Conservation (phyloP, 2,797 vertebrate species). For the Aplochiton taeniatus region DNA sequence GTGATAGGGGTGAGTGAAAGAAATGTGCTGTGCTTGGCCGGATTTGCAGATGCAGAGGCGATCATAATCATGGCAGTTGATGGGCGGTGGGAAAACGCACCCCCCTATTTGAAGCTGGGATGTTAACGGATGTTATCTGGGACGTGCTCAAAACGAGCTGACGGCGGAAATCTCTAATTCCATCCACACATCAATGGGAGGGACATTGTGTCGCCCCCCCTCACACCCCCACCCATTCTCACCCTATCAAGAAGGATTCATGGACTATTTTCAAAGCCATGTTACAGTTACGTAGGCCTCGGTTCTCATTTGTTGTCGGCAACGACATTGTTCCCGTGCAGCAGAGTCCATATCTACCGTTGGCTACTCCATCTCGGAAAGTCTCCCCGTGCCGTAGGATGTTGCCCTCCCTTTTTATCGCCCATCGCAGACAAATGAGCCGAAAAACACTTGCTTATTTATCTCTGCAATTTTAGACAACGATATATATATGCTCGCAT, state of each 20-base stretch:
- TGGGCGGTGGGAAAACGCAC: neutral
- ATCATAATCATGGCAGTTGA: constrained; percentile 38
- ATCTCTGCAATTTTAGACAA: neutral
- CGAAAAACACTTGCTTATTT: neutral
- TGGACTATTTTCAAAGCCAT: constrained; percentile 46
- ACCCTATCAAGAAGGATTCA: constrained; percentile 28
- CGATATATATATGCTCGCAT: constrained; percentile 15
- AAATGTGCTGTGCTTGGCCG: constrained; percentile 38
- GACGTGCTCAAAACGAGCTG: constrained; percentile 32
- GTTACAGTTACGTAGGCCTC: constrained; percentile 32
- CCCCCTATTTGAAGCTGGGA: constrained; percentile 24
- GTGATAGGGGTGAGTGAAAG: constrained; percentile 46
- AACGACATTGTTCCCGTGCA: constrained; percentile 26
- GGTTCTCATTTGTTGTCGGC: constrained; percentile 24
- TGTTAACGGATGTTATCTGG: constrained; percentile 25
- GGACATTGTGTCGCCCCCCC: constrained; percentile 19
- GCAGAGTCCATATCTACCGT: constrained; percentile 26
- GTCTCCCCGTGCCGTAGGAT: neutral
- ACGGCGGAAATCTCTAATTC: constrained; percentile 40
- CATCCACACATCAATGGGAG: constrained; percentile 26
- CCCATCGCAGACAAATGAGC: neutral
- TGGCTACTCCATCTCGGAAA: neutral
- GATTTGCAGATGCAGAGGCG: constrained; percentile 45
- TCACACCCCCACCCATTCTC: too few species aligned
- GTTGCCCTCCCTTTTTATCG: neutral